Conservation (phyloP, 1,140 invertebrate species). For the Calliopsis andreniformis region DNA sequence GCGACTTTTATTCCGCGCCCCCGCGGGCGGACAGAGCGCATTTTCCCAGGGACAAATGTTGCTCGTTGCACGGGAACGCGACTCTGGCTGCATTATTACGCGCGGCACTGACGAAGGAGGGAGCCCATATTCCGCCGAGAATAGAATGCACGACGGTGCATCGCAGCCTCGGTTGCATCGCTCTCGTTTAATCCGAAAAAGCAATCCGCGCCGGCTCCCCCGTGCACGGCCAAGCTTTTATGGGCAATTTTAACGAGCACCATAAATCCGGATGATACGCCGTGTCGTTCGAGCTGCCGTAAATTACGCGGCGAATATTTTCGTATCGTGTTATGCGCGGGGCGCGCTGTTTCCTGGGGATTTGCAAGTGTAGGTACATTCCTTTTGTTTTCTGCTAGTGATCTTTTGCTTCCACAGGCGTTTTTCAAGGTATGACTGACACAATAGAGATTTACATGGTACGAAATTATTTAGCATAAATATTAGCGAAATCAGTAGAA, state of each 20-base stretch:
- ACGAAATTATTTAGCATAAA: too few relatives aligned
- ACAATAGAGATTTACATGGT: too few relatives aligned
- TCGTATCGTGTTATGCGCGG: slow-evolving; percentile 32
- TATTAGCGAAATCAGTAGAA: too few relatives aligned
- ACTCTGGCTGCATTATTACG: slow-evolving; percentile 27
- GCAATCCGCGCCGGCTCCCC: slow-evolving; percentile 28
- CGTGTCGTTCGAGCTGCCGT: slow-evolving; percentile 18
- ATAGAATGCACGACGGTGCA: slow-evolving; percentile 3
- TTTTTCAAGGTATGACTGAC: too few relatives aligned
- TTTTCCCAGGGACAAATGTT: slow-evolving; percentile 14
- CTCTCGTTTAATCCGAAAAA: slow-evolving; percentile 44
- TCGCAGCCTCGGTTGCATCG: background rate
- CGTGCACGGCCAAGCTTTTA: too few relatives aligned
- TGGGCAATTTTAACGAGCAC: slow-evolving; percentile 44
- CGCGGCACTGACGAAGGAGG: background rate
- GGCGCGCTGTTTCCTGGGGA: too few relatives aligned
- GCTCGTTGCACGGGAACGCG: slow-evolving; percentile 28
- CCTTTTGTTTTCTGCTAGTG: too few relatives aligned
- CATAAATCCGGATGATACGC: slow-evolving; percentile 43
- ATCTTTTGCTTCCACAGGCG: too few relatives aligned
- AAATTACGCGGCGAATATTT: slow-evolving; percentile 34
- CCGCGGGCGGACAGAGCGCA: background rate
- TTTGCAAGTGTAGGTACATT: too few relatives aligned
- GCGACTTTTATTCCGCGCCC: slow-evolving; percentile 30
- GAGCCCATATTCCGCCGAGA: slow-evolving; percentile 1